A percentile compares a stretch with the other conserved stretches of the same genome.
These are phyloP conservation scores for Galemys pyrenaicus DNA, from an alignment of 2,113 vertebrate genomes.

Conservation along the genomic window DNA sequence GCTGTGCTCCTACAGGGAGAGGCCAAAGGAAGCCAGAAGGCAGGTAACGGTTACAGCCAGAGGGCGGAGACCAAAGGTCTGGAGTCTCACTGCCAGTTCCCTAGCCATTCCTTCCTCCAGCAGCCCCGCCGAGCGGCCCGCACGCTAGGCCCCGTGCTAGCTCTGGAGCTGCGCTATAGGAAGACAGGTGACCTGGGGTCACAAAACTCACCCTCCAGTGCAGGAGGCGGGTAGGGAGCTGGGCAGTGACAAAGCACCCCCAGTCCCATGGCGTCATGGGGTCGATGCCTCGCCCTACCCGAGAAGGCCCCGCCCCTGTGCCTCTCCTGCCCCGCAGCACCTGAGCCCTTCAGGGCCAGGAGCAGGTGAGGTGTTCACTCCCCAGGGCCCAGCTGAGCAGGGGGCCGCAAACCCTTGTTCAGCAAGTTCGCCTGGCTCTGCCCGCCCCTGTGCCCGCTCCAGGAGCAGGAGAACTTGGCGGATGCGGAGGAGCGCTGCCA, in stretches of 20 bases:
- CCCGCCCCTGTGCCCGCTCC: not conserved
- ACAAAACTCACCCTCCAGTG: not conserved
- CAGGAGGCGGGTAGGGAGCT: not conserved
- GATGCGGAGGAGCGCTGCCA: constrained; percentile 96
- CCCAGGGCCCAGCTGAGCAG: not conserved
- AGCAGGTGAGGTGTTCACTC: not conserved
- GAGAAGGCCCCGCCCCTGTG: too few relatives aligned
- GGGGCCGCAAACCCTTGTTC: not conserved
- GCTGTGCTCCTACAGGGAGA: not conserved
- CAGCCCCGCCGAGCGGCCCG: not conserved
- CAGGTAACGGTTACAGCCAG: not conserved
- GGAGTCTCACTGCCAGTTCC: not conserved
- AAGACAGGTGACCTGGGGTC: not conserved
- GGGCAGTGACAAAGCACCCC: not conserved
- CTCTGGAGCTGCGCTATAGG: not conserved
- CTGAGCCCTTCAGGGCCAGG: not conserved
- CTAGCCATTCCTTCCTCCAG: not conserved
- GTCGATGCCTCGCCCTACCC: too few relatives aligned
- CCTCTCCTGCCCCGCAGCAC: not conserved
- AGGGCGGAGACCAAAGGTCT: not conserved
- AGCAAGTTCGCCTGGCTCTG: not conserved
- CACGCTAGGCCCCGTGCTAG: not conserved
- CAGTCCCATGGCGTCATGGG: not conserved
- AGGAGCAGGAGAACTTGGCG: constrained; percentile 97
- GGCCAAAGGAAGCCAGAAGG: not conserved